Percentiles rank a stretch among this genome's conserved stretches.
Evolutionary conservation across 1,140 invertebrate species (phyloP).

Genomic region (Acromyrmex heyeri): DNA sequence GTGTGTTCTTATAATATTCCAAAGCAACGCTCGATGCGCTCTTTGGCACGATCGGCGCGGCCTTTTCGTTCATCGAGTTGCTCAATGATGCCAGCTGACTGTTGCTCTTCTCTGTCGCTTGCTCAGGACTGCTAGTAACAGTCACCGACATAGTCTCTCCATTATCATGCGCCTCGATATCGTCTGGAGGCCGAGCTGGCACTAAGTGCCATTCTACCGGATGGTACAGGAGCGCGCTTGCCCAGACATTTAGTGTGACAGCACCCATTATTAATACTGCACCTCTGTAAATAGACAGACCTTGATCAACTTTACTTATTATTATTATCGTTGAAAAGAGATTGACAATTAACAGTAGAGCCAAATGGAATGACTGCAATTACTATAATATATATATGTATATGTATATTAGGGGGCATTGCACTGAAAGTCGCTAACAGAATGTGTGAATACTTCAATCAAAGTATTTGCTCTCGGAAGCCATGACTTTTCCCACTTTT

Average conservation of each 20-base stretch:
- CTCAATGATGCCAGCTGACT: constrained; percentile 60
- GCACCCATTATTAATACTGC: constrained; percentile 94
- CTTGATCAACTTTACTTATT: constrained; percentile 15
- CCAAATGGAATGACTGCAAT: neutral
- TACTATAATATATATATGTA: neutral
- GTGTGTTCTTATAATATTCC: constrained; percentile 86
- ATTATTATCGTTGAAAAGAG: neutral
- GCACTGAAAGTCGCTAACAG: no score
- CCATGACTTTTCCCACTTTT: no score
- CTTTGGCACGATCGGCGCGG: constrained; percentile 82
- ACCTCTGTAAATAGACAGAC: constrained; percentile 87
- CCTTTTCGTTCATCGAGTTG: constrained; percentile 62
- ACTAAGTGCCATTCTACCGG: constrained; percentile 93
- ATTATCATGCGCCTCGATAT: constrained; percentile 64
- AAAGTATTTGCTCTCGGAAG: no score
- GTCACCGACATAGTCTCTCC: constrained; percentile 62
- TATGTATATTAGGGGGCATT: no score
- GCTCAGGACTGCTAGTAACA: constrained; percentile 72
- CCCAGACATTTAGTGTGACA: constrained; percentile 93
- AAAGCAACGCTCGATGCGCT: constrained; percentile 88
- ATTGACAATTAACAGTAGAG: neutral
- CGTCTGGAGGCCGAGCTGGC: constrained; percentile 57
- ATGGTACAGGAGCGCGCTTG: constrained; percentile 93
- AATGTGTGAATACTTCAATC: no score
- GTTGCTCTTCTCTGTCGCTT: constrained; percentile 71